Base-by-base conservation (phyloP, 2,888 invertebrate genomes). In the Drosophila falleni region DNA sequence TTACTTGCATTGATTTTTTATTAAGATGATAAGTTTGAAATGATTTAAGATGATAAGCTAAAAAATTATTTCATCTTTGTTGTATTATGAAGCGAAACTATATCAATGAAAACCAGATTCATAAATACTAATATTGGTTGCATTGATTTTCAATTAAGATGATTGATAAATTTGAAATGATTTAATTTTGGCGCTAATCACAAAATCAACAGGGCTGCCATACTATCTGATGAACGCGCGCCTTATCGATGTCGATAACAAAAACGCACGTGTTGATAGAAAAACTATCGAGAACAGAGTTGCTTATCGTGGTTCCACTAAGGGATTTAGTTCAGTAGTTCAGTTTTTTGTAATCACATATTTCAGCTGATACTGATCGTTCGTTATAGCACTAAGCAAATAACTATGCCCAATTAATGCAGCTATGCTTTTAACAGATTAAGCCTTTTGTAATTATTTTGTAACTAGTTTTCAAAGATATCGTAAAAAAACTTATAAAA, bases 241-340 rank as follows among this genome's bases (percentile, higher is more conserved):
- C 19, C 1, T 26, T 46, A 63, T 64, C 65, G 77, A 42, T 71
- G 55, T 19, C 62, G 59, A 66, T 71, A 60, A 13, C 1, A 9
- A 13, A 44, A 56, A 62, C 77, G 35, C 66, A 55, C 59, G 46
- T 59, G 55, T 35, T 53, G 6, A 33, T 15, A 16, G 1, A 13
- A 19, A 37, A 39, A 5, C 44, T 39, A 41, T 47, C 50, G 42
- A 42, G 51, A 53, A 31, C 3, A 11, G 3, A 31, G 31, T 10
- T 10, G 3, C 10, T 31, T 10, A 31, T 3, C 3, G 19, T 19
- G 19, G 19, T 19, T 19, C 19, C 1, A 19, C 19, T 19, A 19
- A 19, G 19, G 19, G 19, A 31, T 31, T 9, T 9, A 31, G 31
- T 9, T 31, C 8, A 31, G 31, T 31, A 8, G 8, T 31, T 31